Percentiles rank a stretch among this genome's conserved stretches.
Evolutionary conservation across 2,888 invertebrate species (phyloP).

Genomic region (Tanypteryx hageni): DNA sequence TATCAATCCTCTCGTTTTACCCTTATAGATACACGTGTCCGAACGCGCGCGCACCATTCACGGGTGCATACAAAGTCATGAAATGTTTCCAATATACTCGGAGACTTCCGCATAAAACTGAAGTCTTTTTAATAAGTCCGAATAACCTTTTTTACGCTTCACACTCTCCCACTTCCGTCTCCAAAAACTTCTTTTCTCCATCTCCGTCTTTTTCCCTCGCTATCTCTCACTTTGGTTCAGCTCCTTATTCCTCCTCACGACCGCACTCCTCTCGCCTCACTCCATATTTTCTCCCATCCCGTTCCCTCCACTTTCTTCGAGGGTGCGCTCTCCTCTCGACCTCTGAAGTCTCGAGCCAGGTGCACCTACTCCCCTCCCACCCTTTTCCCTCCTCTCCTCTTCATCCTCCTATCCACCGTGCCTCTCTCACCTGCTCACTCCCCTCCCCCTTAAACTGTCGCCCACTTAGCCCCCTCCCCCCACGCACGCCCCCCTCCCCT

Average conservation of each 20-base stretch:
- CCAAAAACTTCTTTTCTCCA: background rate
- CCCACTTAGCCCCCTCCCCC: background rate
- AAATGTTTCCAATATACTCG: too few species aligned
- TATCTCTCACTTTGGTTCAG: background rate
- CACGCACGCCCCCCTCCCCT: background rate
- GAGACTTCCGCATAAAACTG: too few species aligned
- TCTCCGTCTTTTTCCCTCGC: background rate
- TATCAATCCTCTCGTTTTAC: too few species aligned
- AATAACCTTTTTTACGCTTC: too few species aligned
- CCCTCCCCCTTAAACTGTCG: constrained; percentile 21
- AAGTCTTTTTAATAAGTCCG: too few species aligned
- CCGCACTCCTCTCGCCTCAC: background rate
- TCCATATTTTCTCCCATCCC: background rate
- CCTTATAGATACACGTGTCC: too few species aligned
- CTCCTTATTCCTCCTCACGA: background rate
- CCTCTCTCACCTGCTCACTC: background rate
- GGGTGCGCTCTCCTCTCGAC: background rate
- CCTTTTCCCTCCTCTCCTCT: background rate
- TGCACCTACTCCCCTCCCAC: too few species aligned
- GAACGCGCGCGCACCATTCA: too few species aligned
- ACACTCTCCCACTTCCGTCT: too few species aligned
- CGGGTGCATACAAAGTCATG: too few species aligned
- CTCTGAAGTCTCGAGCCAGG: too few species aligned
- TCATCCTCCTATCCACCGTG: background rate
- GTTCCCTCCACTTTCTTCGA: background rate